A percentile compares a stretch with the other conserved stretches of the same genome.
Conservation (phyloP, 2,797 vertebrate species). For the Prionace glauca region DNA sequence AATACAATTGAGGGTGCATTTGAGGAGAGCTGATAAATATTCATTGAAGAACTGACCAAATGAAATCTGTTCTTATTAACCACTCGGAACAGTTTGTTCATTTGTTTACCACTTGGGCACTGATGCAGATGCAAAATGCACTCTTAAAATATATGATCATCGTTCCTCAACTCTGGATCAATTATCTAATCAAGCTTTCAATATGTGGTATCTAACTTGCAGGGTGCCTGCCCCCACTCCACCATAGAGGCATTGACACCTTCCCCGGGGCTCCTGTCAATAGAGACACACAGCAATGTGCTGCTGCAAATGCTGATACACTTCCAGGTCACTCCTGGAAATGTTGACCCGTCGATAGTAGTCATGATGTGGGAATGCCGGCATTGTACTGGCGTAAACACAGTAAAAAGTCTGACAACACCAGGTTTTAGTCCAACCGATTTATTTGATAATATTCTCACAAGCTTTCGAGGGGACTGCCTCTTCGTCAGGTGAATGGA, state of each 20-base stretch:
- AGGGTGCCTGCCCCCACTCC: neutral
- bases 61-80: neutral
- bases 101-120: neutral
- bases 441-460: too few relatives aligned
- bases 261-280: neutral
- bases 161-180: neutral
- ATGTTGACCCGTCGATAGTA: too few relatives aligned
- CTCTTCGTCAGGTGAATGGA: too few relatives aligned
- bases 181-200: neutral
- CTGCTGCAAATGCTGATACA: too few relatives aligned
- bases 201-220: too few relatives aligned
- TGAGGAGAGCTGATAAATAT: constrained; percentile 5
- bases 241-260: neutral
- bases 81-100: neutral
- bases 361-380: too few relatives aligned
- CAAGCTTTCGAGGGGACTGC: too few relatives aligned
- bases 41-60: neutral
- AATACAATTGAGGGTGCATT: neutral
- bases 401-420: too few relatives aligned
- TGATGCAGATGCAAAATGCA: neutral
- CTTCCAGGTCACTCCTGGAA: too few relatives aligned
- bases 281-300: too few relatives aligned
- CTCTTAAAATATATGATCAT: neutral
- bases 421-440: too few relatives aligned
- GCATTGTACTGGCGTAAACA: too few relatives aligned